Conservation (phyloP, 1,140 invertebrate genomes). For the Lysiphlebus fabarum region DNA sequence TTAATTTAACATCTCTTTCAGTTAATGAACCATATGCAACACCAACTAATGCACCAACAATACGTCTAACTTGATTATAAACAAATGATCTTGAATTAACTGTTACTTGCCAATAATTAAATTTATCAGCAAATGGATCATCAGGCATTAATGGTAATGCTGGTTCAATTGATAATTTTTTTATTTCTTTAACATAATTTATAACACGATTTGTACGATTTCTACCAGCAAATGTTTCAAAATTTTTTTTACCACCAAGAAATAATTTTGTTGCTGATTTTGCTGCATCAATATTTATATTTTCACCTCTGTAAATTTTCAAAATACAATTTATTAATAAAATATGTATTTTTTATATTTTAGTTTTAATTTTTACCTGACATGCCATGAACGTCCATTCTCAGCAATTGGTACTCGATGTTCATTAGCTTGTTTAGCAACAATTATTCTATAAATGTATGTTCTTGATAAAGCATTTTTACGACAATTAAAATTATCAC, state of each 20-base stretch:
- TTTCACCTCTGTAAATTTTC: constrained; percentile 53
- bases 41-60: constrained; percentile 63
- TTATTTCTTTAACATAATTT: constrained; percentile 49
- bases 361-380: constrained; percentile 35
- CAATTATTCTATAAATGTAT: constrained; percentile 66
- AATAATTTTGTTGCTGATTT: constrained; percentile 58
- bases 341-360: no score
- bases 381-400: constrained; percentile 18
- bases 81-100: constrained; percentile 65
- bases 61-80: constrained; percentile 74
- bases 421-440: constrained; percentile 39
- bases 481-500: constrained; percentile 61
- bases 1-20: constrained; percentile 62
- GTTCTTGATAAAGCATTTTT: constrained; percentile 60
- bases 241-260: constrained; percentile 63
- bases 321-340: no score
- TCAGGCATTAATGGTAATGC: constrained; percentile 49
- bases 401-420: constrained; percentile 39
- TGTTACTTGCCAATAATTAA: constrained; percentile 65
- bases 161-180: constrained; percentile 54
- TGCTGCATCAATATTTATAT: constrained; percentile 61
- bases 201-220: constrained; percentile 46
- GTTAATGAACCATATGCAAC: constrained; percentile 60
- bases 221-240: constrained; percentile 63
- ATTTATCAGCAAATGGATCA: constrained; percentile 44